A percentile compares a stretch with the other conserved stretches of the same genome.
Evolutionary conservation across 1,140 invertebrate genomes (phyloP).

Genomic region (Plutomurus gul): DNA sequence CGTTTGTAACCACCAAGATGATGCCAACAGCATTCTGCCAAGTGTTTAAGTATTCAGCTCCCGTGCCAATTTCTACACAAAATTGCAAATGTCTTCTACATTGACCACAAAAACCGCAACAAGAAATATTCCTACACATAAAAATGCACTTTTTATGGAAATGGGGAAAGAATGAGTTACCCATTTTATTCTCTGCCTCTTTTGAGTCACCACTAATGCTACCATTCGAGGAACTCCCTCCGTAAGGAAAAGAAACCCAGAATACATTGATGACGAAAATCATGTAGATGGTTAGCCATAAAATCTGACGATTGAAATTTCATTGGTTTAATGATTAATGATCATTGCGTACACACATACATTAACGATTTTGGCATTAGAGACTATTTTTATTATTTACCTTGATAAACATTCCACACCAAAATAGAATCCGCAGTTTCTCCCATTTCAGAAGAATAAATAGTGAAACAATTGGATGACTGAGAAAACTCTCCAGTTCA

Average conservation of each 20-base stretch:
- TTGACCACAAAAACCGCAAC: too few relatives aligned
- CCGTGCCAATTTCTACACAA: too few relatives aligned
- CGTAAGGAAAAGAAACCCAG: not conserved
- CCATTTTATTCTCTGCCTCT: too few relatives aligned
- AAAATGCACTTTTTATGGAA: too few relatives aligned
- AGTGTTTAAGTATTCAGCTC: too few relatives aligned
- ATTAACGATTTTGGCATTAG: too few relatives aligned
- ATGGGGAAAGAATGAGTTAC: too few relatives aligned
- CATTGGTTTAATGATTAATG: not conserved
- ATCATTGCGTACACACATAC: not conserved
- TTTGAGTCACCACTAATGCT: too few relatives aligned
- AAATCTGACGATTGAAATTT: not conserved
- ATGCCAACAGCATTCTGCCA: not conserved
- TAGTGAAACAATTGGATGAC: not conserved
- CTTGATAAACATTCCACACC: not conserved
- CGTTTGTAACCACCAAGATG: not conserved
- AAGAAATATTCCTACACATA: too few relatives aligned
- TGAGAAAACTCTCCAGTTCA: not conserved
- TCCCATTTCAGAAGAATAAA: constrained; percentile 24
- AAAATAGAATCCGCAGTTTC: constrained; percentile 19
- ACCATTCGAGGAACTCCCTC: not conserved
- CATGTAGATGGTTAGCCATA: not conserved
- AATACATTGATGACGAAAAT: not conserved
- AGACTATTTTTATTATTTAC: not conserved
- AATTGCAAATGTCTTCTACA: not conserved